Base-by-base conservation (phyloP, 2,888 invertebrate species). In the Linnaemya tessellans region DNA sequence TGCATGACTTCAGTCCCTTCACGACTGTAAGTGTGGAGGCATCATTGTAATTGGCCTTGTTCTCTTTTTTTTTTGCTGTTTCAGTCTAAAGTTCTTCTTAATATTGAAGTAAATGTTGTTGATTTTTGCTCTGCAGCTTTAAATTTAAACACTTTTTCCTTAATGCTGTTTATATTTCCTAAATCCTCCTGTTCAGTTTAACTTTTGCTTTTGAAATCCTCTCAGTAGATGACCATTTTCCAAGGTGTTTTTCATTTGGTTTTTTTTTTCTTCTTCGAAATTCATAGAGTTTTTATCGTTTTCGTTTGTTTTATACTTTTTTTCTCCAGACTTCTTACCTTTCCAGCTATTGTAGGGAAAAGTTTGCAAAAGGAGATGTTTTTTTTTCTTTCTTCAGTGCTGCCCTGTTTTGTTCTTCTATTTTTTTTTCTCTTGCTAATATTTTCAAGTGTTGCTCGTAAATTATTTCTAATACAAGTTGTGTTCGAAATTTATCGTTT, bases 391-490 rank as follows among this genome's bases (percentile, higher is more conserved):
- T n/a, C n/a, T n/a, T n/a, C n/a, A n/a, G n/a, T n/a, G n/a, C n/a
- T n/a, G n/a, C n/a, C n/a, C 51, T 58, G 1, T 13, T 35, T 62
- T 62, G 22, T 65, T 65, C 20, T 64, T 2, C 20, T 30, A 41
- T 49, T 64, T 22, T 30, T 60, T 60, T 22, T 70, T 56, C 18
- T 54, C 8, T 49, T 77, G 46, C 15, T 30, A 7, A 9, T 43
- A 41, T 71, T 75, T 73, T 41, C 9, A 46, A 30, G 46, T 68
- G 74, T 41, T 51, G 71, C 54, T 85, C 85, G 67, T 85, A 82
- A 85, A 85, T 85, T 82, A 82, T 82, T 82, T 85, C 75, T 79
- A 85, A 82, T 82, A 82, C 79, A 71, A 75, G 65, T 77, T 82
- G 70, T 51, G 75, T 85, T 73, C 62, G 46, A 85, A 85, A 85